phyloP scores from a whole-genome alignment of 2,797 vertebrate species.

The Microtus californicus region DNA sequence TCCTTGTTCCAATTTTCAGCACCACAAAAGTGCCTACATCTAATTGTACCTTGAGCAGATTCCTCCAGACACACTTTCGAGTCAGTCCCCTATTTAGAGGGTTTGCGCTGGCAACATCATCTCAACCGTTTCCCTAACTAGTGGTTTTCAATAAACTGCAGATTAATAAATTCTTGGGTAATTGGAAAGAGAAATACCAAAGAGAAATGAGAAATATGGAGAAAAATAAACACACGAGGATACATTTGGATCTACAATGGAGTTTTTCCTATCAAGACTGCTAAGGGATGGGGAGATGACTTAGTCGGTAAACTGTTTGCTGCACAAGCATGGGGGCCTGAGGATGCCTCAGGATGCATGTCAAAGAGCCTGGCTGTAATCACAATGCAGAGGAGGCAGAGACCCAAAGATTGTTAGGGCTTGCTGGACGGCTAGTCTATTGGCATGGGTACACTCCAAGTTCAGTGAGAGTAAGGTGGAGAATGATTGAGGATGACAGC shows the following conservation, averaged over 20 bases:
- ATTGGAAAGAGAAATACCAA: background rate
- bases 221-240: constrained; percentile 23
- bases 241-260: background rate
- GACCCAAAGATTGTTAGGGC: background rate
- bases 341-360: background rate
- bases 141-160: constrained; percentile 21
- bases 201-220: constrained; percentile 23
- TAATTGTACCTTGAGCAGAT: fast-evolving
- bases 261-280: constrained; percentile 34
- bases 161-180: constrained; percentile 5
- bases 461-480: background rate
- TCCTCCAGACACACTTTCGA: background rate
- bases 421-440: background rate
- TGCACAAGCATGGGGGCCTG: background rate
- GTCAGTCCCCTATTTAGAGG: background rate
- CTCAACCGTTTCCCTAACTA: background rate
- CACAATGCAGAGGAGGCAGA: background rate
- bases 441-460: background rate
- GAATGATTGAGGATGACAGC: background rate
- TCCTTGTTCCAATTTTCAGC: background rate
- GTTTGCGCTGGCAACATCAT: background rate
- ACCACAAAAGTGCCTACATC: background rate
- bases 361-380: background rate
- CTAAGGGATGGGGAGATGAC: background rate
- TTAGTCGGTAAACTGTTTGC: no score